A percentile compares a stretch with the other conserved stretches of the same genome.
phyloP scores from a whole-genome alignment of 2,888 invertebrate genomes.

The Andrena chrysosceles region DNA sequence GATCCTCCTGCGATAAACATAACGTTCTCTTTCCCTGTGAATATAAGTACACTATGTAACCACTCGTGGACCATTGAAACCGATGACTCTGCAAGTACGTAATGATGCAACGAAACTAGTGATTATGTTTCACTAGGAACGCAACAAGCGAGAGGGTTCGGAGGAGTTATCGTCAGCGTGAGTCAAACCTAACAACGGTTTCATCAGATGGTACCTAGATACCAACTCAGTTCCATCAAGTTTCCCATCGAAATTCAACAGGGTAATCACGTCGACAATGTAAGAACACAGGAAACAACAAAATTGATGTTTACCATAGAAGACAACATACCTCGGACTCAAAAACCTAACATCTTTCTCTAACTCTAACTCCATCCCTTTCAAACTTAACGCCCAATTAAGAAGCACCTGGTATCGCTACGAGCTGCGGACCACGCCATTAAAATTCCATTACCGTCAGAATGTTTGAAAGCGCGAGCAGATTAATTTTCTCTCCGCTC shows the following conservation, averaged over 20 bases:
- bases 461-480: too few species aligned
- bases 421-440: too few species aligned
- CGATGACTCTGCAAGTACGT: not conserved
- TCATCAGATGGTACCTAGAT: not conserved
- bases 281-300: too few species aligned
- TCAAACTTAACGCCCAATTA: too few species aligned
- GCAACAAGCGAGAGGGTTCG: not conserved
- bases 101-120: conserved; percentile 4
- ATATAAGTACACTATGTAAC: not conserved
- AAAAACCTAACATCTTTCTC: too few species aligned
- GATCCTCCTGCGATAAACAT: not conserved
- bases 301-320: too few species aligned
- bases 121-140: not conserved
- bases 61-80: not conserved
- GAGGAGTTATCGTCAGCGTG: not conserved
- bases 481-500: not conserved
- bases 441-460: too few species aligned
- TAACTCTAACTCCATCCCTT: too few species aligned
- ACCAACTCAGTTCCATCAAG: not conserved
- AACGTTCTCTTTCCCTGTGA: not conserved
- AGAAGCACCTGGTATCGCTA: too few species aligned
- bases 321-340: too few species aligned
- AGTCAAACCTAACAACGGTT: not conserved
- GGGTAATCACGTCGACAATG: too few species aligned
- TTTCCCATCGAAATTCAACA: not conserved